Base-by-base conservation (phyloP, 2,797 vertebrate species). In the Propithecus deckenii region DNA sequence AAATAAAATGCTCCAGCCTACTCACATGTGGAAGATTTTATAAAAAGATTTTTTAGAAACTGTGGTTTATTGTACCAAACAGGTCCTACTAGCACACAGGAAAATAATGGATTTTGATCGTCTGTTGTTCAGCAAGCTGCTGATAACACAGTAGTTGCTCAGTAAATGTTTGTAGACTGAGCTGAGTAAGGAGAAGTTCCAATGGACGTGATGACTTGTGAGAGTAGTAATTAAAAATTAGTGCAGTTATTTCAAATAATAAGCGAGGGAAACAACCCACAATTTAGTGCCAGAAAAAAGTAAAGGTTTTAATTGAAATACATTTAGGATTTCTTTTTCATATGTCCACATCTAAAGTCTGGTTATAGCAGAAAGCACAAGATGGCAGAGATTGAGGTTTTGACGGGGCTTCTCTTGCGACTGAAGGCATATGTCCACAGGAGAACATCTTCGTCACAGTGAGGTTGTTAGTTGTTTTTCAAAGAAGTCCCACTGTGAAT, bases 381-480 rank as follows among this genome's bases (percentile, higher is more conserved):
- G 95, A 96, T 78, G 86, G 94, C 97, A 91, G 97, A 98, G 95
- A 96, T 96, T 88, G 96, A 98, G 94, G 74, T 97, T 98, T 91
- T 96, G 50, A 91, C 32, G 95, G 30, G 94, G 87, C 92, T 97
- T 97, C 95, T 97, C 96, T 97, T 96, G 95, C 96, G 91, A 97
- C 96, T 95, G 89, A 98, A 92, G 81, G n/a, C 23, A 81, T 7
- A 81, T 84, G 91, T 94, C 78, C 94, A 95, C 95, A 89, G 92
- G 98, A 97, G 94, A 98, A 52, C 95, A 69, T 90, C 92, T 96
- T 98, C 96, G 97, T 98, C 97, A 93, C 97, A 90, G 95, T 87
- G 94, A 98, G 94, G 97, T 97, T 97, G 97, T 98, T 96, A 89
- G 97, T 98, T 98, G 98, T 98, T 98, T 98, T 97, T 97, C 97